Conservation (phyloP, 2,113 vertebrate species). For the Halichoerus grypus region DNA sequence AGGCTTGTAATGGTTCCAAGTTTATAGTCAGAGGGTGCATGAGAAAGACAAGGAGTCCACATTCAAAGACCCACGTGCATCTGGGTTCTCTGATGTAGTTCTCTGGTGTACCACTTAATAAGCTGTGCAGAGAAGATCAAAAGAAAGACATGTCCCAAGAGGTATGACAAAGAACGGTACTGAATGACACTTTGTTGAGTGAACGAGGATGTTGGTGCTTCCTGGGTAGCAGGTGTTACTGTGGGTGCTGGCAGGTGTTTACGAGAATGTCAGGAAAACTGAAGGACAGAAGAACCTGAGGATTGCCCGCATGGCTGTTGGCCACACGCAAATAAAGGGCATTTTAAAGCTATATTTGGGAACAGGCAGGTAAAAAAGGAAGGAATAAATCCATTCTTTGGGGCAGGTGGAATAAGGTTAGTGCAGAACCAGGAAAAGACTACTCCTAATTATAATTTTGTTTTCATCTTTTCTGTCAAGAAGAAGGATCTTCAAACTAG, state of each 20-base stretch:
- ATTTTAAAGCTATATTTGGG: not conserved
- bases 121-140: not conserved
- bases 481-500: not conserved
- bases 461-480: slow-evolving; percentile 32
- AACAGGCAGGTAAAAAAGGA: not conserved
- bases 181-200: slow-evolving; percentile 13
- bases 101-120: not conserved
- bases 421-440: not conserved
- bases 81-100: not conserved
- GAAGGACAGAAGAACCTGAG: not conserved
- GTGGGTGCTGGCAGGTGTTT: not conserved
- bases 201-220: not conserved
- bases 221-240: slow-evolving; percentile 19
- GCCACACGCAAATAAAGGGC: not conserved
- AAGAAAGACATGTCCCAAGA: not conserved
- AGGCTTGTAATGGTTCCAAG: not conserved
- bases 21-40: not conserved
- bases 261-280: not conserved
- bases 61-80: not conserved
- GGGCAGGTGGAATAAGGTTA: not conserved
- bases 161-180: not conserved
- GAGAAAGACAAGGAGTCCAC: not conserved
- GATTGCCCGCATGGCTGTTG: not conserved
- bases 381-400: not conserved
- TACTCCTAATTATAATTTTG: not conserved